phyloP scores from a whole-genome alignment of 2,888 invertebrate species.

The Pinctada fucata region DNA sequence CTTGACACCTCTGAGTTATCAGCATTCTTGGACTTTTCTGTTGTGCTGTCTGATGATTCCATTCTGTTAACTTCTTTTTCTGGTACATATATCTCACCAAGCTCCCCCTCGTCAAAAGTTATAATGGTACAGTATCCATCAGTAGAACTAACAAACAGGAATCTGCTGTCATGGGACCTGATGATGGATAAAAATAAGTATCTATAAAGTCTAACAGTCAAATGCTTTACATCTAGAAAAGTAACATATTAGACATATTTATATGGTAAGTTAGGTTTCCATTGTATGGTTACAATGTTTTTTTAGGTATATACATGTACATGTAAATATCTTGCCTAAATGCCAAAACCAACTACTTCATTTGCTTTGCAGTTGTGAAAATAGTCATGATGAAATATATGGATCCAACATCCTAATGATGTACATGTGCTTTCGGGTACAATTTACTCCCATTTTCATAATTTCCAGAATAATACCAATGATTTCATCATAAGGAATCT shows the following conservation, averaged over 20 bases:
- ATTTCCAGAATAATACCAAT: not conserved
- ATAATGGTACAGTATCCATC: conserved; percentile 93
- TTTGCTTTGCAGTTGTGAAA: too few species aligned
- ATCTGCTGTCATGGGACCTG: conserved; percentile 86
- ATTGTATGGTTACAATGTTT: too few species aligned
- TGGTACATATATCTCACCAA: conserved; percentile 81
- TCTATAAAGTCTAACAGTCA: not conserved
- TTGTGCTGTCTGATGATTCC: too few species aligned
- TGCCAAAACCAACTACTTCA: too few species aligned
- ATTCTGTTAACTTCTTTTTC: not conserved
- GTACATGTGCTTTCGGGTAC: too few species aligned
- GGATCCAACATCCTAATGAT: too few species aligned
- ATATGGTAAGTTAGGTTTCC: too few species aligned
- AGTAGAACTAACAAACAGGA: conserved; percentile 88
- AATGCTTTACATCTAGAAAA: not conserved
- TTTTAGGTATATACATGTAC: too few species aligned
- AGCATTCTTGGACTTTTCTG: too few species aligned
- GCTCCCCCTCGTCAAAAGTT: conserved; percentile 85
- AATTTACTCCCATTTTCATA: too few species aligned
- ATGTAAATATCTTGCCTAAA: too few species aligned
- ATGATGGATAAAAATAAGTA: conserved; percentile 6
- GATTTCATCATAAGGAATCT: not conserved
- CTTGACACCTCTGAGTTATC: conserved; percentile 10
- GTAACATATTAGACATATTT: not conserved
- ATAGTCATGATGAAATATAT: too few species aligned